A percentile compares a stretch with the other conserved stretches of the same genome.
Evolutionary conservation across 2,797 vertebrate genomes (phyloP).

Genomic region (Cheirogaleus major): DNA sequence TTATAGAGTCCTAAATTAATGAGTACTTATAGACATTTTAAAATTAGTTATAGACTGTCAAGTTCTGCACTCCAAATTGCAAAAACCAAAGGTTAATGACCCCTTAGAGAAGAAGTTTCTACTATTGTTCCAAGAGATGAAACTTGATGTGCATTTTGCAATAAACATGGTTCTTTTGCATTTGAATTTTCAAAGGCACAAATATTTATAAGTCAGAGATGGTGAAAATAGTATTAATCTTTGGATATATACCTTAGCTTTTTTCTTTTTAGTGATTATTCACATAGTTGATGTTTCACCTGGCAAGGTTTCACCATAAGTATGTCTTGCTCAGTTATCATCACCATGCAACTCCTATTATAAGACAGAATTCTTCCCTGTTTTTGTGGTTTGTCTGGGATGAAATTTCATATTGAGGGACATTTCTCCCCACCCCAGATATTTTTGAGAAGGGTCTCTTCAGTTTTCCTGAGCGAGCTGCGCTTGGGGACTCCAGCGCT

Average conservation of each 20-base stretch:
- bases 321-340: background rate
- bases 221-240: background rate
- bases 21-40: background rate
- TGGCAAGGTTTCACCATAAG: background rate
- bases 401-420: background rate
- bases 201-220: background rate
- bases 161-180: background rate
- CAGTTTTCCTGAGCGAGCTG: background rate
- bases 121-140: background rate
- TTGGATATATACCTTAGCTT: no score
- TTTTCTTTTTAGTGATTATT: background rate
- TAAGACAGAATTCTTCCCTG: background rate
- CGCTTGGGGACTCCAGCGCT: background rate
- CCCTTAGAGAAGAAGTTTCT: background rate
- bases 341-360: background rate
- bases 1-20: background rate
- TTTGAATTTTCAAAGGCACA: background rate
- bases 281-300: background rate
- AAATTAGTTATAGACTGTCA: background rate
- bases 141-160: background rate
- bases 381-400: background rate
- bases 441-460: background rate
- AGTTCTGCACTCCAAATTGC: background rate
- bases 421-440: background rate
- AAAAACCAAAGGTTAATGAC: background rate